These are phyloP conservation scores for Podilymbus podiceps DNA, from an alignment of 2,113 vertebrate genomes.

Conservation along the genomic window DNA sequence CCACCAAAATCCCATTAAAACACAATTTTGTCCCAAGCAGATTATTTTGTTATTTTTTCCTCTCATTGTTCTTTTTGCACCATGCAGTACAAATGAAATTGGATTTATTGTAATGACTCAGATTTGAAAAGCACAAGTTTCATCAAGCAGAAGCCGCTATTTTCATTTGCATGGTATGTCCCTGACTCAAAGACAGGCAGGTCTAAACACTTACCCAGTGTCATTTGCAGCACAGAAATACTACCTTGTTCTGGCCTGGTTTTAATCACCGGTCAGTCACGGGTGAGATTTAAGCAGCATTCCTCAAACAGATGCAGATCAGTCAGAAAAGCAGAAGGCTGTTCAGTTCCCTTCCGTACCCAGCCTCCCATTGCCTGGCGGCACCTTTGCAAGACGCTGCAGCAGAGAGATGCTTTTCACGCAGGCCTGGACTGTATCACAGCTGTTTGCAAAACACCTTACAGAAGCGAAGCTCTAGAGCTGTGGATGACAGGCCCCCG, in stretches of 20 bases:
- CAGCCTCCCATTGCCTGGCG: background rate
- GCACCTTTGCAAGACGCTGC: background rate
- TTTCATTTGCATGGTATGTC: background rate
- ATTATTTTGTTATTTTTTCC: background rate
- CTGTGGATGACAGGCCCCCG: background rate
- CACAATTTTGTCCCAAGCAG: background rate
- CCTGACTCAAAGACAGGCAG: background rate
- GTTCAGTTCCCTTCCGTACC: rapidly evolving
- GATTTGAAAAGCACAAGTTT: background rate
- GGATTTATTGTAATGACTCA: background rate
- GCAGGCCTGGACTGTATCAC: background rate
- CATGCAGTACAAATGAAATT: background rate
- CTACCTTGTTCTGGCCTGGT: background rate
- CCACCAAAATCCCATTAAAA: conserved; percentile 25
- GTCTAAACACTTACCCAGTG: background rate
- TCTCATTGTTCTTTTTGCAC: background rate
- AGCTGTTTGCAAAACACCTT: background rate
- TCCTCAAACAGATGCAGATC: background rate
- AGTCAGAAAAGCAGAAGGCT: background rate
- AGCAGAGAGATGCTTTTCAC: background rate
- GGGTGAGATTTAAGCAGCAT: background rate
- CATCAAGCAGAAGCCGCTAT: background rate
- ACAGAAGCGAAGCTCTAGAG: background rate
- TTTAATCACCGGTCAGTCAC: background rate
- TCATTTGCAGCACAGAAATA: background rate